Conservation (phyloP, 2,797 vertebrate genomes). For the Acrossocheilus wenchowensis region DNA sequence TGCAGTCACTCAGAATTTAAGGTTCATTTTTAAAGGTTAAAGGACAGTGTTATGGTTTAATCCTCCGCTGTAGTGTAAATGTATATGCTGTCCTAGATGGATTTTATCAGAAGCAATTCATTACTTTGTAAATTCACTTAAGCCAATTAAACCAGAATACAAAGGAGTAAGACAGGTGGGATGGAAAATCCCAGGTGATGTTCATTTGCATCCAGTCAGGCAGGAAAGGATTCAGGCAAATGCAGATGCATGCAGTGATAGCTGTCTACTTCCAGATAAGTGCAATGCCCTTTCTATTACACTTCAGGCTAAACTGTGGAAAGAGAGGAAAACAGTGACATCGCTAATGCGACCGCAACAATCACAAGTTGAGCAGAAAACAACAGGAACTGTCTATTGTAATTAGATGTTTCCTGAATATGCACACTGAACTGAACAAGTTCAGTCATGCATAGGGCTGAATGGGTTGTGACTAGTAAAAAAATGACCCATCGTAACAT, state of each 20-base stretch:
- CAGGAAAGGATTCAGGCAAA: constrained; percentile 63
- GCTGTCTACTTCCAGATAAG: constrained; percentile 44
- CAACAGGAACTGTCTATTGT: not conserved
- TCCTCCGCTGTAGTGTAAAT: not conserved
- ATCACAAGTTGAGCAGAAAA: constrained; percentile 22
- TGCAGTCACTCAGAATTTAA: not conserved
- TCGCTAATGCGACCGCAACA: not conserved
- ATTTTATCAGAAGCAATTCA: constrained; percentile 1
- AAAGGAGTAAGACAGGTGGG: not conserved
- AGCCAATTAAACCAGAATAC: constrained; percentile 3
- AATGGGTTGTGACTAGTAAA: not conserved
- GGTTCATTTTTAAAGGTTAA: not conserved
- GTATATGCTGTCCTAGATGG: not conserved
- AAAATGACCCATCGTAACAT: not conserved
- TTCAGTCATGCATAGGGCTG: not conserved
- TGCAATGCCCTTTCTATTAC: constrained; percentile 47
- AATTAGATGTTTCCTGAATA: constrained; percentile 23
- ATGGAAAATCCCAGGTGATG: constrained; percentile 55
- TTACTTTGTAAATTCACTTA: constrained; percentile 8
- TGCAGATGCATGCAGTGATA: constrained; percentile 48
- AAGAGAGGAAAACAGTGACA: constrained; percentile 12
- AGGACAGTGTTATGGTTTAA: not conserved
- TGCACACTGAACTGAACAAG: not conserved
- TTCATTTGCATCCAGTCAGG: constrained; percentile 57
- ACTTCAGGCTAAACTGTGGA: constrained; percentile 40